Evolutionary conservation across 1,140 invertebrate species (phyloP), one percentile per base, ranked within the genome.

Genomic region (Drosophila gunungcola): DNA sequence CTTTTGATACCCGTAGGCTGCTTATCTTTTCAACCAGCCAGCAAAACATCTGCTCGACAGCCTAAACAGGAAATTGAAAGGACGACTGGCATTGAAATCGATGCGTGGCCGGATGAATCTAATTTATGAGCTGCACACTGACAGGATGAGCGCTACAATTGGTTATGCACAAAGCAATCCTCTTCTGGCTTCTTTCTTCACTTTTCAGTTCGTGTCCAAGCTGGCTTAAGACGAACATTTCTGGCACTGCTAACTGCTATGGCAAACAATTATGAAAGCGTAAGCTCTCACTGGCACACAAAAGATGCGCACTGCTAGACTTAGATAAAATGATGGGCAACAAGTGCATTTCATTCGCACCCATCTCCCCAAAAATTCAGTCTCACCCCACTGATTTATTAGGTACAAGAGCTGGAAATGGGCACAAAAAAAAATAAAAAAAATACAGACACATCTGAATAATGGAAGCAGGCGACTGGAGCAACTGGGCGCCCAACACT

Each of bases 331-430:
- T 55, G 76, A 51, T 46, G 63, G 73, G 80, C 80, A 83, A 79
- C 75, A 84, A 76, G 75, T 79, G 60, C 55, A 45, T 41, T 54
- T 58, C 34, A 55, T 36, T 49, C 29, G 42, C 39, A 42, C 27
- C n/a, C 49, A 45, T 39, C 34, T 41, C 27, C 42, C 29, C 46
- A 29, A 73, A 60, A 73, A 34, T 60, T 43, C 34, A 13, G 13
- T 45, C 63, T 64, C 58, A 53, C 42, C 27, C 46, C 41, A 52
- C 63, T 75, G 76, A 84, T 83, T 84, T 84, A 83, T 84, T 58
- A 49, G 54, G 80, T 67, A 73, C 53, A 80, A 76, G 60, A 72
- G 55, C 38, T 11, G 36, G 67, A 52, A 65, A 52, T 51, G 49
- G 34, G 10, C n/a, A n/a, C n/a, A 16, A 52, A 65, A 38, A 29